phyloP scores from a whole-genome alignment of 2,113 vertebrate genomes.

The Nesoenas mayeri region DNA sequence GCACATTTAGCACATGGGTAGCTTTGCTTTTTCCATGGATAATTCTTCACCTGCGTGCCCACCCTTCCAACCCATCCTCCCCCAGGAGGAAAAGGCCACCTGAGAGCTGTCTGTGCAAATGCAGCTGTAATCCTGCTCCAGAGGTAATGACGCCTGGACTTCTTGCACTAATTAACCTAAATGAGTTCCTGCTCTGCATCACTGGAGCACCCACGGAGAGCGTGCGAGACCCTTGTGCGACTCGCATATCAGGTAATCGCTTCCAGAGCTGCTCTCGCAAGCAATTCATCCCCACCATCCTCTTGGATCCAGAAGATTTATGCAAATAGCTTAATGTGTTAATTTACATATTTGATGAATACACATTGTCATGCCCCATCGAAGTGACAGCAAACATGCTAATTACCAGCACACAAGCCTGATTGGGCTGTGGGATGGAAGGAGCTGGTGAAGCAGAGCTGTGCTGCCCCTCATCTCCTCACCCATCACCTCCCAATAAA shows the following conservation, averaged over 20 bases:
- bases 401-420: conserved; percentile 31
- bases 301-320: neutral
- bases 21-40: neutral
- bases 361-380: neutral
- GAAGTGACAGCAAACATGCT: conserved; percentile 65
- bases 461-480: neutral
- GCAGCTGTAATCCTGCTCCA: neutral
- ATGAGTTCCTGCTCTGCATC: neutral
- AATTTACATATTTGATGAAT: conserved; percentile 64
- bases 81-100: neutral
- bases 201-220: neutral
- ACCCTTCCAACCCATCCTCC: neutral
- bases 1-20: accelerated
- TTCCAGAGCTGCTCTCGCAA: neutral
- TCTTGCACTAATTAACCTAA: neutral
- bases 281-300: neutral
- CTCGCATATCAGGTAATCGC: neutral
- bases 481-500: accelerated
- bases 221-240: neutral
- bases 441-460: neutral
- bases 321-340: conserved; percentile 31
- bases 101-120: neutral
- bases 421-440: neutral
- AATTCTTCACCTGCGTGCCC: neutral
- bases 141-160: neutral